A percentile compares a stretch with the other conserved stretches of the same genome.
phyloP scores from a whole-genome alignment of 30 jellyfish, hydroid and myxozoan genomes.

The Rhopilema esculentum region DNA sequence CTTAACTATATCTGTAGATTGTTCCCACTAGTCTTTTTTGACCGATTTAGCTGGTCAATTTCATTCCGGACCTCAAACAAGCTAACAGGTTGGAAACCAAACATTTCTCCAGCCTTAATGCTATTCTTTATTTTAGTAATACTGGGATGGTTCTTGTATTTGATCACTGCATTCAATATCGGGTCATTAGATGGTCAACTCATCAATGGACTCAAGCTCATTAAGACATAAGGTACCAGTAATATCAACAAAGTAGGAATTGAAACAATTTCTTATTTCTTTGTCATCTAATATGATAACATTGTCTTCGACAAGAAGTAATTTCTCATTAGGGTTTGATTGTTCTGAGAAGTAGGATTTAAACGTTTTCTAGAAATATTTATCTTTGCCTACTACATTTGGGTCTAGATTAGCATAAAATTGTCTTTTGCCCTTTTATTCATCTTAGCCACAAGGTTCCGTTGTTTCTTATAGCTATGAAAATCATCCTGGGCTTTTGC shows the following conservation, averaged over 20 bases:
- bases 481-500: background rate
- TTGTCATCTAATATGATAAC: background rate
- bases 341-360: constrained; percentile 1
- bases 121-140: background rate
- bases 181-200: constrained; percentile 34
- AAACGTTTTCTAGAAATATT: constrained; percentile 16
- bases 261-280: constrained; percentile 11
- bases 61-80: constrained; percentile 35
- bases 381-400: background rate
- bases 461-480: constrained; percentile 6
- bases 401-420: background rate
- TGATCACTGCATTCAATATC: background rate
- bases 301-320: background rate
- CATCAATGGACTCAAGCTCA: background rate
- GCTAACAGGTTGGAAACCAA: constrained; percentile 9
- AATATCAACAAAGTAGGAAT: constrained; percentile 19
- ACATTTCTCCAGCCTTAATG: constrained; percentile 16
- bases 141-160: constrained; percentile 22
- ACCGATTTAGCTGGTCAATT: constrained; percentile 33
- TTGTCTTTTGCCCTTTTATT: background rate
- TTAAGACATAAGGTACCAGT: constrained; percentile 14
- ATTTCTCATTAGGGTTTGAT: background rate
- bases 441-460: constrained; percentile 2
- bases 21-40: constrained; percentile 24
- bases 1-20: constrained; percentile 39